Evolutionary conservation across 2,888 invertebrate species (phyloP).

Genomic region (Stenotaenia linearis): DNA sequence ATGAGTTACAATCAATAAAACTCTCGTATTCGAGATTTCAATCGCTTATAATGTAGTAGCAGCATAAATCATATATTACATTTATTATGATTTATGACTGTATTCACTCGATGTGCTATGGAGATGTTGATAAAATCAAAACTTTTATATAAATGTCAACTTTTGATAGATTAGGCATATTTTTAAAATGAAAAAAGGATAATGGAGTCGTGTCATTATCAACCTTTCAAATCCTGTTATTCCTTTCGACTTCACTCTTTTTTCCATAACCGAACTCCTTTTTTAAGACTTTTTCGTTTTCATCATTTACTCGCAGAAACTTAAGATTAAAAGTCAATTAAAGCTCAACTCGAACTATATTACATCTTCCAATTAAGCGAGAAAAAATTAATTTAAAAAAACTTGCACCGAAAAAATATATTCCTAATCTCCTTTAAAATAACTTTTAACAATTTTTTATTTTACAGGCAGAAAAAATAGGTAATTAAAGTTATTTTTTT

Average conservation of each 20-base stretch:
- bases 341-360: not conserved
- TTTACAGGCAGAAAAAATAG: too few species aligned
- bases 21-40: not conserved
- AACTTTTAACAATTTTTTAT: too few species aligned
- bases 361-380: not conserved
- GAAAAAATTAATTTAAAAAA: not conserved
- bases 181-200: not conserved
- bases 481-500: too few species aligned
- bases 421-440: not conserved
- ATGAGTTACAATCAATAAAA: not conserved
- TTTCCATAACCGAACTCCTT: not conserved
- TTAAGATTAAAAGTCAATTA: constrained; percentile 13
- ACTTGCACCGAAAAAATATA: not conserved
- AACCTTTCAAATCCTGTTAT: not conserved
- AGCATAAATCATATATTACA: not conserved
- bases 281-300: not conserved
- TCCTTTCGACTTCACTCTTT: not conserved
- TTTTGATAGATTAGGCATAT: not conserved
- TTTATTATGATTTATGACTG: not conserved
- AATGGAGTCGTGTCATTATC: not conserved
- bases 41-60: not conserved
- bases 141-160: not conserved
- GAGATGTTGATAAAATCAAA: not conserved
- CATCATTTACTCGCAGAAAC: not conserved
- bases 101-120: too few species aligned